Percentiles rank a stretch among this genome's conserved stretches.
phyloP scores from a whole-genome alignment of 2,113 vertebrate species.

The Peucedramus taeniatus region DNA sequence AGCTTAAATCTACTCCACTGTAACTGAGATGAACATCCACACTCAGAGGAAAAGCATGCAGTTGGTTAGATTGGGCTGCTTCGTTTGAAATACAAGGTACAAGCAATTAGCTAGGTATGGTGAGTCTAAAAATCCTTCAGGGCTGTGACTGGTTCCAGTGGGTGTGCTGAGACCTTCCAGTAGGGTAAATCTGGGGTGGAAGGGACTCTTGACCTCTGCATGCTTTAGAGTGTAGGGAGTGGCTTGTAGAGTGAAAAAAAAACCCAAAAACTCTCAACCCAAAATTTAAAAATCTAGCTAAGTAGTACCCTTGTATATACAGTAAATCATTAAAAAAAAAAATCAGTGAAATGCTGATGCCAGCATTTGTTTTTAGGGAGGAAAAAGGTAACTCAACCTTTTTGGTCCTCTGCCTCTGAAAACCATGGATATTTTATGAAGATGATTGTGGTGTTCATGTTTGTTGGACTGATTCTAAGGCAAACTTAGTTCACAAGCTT shows the following conservation, averaged over 20 bases:
- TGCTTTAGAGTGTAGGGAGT: neutral
- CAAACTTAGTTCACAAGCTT: neutral
- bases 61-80: neutral
- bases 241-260: neutral
- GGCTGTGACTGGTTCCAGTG: neutral
- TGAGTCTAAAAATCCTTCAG: neutral
- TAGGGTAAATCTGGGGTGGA: neutral
- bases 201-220: neutral
- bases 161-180: neutral
- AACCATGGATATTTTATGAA: neutral
- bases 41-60: neutral
- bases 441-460: neutral
- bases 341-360: neutral
- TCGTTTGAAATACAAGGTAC: neutral
- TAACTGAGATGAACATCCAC: neutral
- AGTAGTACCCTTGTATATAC: neutral
- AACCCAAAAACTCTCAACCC: neutral
- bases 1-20: neutral
- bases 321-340: neutral
- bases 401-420: neutral
- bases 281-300: neutral
- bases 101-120: neutral
- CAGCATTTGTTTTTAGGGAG: neutral
- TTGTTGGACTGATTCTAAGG: neutral
- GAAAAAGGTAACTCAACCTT: neutral